Evolutionary conservation across 2,113 vertebrate species (phyloP).

Genomic region (Oreochromis aureus): DNA sequence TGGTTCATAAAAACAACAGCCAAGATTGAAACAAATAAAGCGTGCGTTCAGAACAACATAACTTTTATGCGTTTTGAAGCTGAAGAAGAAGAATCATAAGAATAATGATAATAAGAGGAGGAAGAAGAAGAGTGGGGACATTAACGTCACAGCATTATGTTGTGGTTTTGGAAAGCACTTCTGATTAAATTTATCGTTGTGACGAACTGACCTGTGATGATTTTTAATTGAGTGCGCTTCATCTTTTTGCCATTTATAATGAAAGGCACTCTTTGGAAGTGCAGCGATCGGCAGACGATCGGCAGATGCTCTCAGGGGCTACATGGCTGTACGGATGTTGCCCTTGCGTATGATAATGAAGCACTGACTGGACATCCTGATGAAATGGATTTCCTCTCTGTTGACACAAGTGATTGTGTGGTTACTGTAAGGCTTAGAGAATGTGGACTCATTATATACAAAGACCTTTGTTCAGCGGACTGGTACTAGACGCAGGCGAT

Average conservation of each 20-base stretch:
- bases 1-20: not conserved
- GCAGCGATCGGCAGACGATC: conserved; percentile 1
- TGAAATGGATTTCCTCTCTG: conserved; percentile 62
- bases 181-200: not conserved
- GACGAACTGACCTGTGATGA: conserved; percentile 4
- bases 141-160: not conserved
- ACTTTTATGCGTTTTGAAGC: not conserved
- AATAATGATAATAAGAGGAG: not conserved
- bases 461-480: conserved; percentile 39
- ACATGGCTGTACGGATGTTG: conserved; percentile 12
- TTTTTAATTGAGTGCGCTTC: conserved; percentile 9
- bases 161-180: not conserved
- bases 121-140: not conserved
- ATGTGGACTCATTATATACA: conserved; percentile 57
- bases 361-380: conserved; percentile 42
- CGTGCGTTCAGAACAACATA: not conserved
- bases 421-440: conserved; percentile 54
- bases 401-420: conserved; percentile 69
- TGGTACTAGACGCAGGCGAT: conserved; percentile 25
- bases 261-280: not conserved
- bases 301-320: conserved; percentile 3
- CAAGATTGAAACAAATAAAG: not conserved
- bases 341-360: conserved; percentile 42
- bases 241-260: not conserved
- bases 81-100: not conserved